phyloP scores from a whole-genome alignment of 92 coral and sea anemone species.

The Scolanthus callimorphus region DNA sequence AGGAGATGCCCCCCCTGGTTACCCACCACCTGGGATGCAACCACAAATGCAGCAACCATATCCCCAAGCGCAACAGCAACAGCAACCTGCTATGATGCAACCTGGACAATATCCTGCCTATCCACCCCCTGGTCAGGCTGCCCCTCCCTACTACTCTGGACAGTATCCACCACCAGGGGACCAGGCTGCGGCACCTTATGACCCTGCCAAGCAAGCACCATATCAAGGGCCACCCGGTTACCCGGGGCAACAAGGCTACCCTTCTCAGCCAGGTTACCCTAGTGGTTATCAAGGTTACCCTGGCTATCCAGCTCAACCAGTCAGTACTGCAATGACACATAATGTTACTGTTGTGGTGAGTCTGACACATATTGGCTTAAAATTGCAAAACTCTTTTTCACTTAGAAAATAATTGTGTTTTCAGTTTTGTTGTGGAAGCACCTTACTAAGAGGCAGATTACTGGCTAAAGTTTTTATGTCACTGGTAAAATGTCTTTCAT shows the following conservation, averaged over 20 bases:
- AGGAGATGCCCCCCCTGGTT: not conserved
- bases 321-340: not conserved
- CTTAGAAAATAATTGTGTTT: no score
- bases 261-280: constrained; percentile 13
- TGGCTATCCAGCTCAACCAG: not conserved
- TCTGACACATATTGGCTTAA: not conserved
- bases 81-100: no score
- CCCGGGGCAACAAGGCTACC: constrained; percentile 31
- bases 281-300: not conserved
- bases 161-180: no score
- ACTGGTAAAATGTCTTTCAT: no score
- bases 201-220: no score
- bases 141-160: no score
- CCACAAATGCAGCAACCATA: not conserved
- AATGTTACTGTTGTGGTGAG: constrained; percentile 26
- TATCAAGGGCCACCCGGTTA: constrained; percentile 23
- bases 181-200: no score
- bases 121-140: not conserved
- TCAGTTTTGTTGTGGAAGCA: no score
- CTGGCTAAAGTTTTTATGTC: no score
- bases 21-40: not conserved
- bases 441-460: no score
- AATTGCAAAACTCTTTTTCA: not conserved
- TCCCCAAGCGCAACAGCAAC: not conserved
- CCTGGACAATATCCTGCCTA: no score